A percentile compares a stretch with the other conserved stretches of the same genome.
Evolutionary conservation across 2,113 vertebrate species (phyloP).

Genomic region (Tachysurus fulvidraco): DNA sequence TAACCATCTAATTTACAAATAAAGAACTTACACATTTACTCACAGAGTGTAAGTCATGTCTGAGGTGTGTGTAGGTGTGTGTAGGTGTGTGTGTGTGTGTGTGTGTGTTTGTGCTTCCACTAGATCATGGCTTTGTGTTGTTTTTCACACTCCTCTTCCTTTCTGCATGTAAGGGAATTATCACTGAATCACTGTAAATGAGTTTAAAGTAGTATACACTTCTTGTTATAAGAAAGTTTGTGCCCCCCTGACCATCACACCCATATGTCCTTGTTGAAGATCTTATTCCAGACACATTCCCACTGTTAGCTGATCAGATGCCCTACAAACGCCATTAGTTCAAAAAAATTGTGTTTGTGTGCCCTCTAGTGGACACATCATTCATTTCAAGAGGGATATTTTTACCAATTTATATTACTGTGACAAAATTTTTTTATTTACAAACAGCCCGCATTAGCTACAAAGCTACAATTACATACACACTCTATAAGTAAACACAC

Average conservation of each 20-base stretch:
- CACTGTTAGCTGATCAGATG: no score
- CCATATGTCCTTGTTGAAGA: not conserved
- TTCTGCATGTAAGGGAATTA: not conserved
- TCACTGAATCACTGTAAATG: not conserved
- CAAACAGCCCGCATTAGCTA: not conserved
- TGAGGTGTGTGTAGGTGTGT: no score
- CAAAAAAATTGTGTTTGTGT: not conserved
- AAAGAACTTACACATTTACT: not conserved
- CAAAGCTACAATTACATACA: not conserved
- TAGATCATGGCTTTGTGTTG: not conserved
- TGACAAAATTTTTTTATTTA: not conserved
- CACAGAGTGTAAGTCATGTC: no score
- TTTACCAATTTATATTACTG: not conserved
- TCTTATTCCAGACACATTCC: no score
- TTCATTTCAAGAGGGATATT: not conserved
- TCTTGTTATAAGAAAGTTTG: no score
- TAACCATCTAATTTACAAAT: not conserved
- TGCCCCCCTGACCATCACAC: not conserved
- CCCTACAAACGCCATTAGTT: not conserved
- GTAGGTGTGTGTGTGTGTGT: not conserved
- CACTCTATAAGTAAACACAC: no score
- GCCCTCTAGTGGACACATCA: slow-evolving; percentile 21
- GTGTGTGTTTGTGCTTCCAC: not conserved
- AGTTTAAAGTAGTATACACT: not conserved
- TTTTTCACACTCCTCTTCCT: not conserved